Base-by-base conservation (phyloP, 1,140 invertebrate genomes). In the Sminthurinus signatus region DNA sequence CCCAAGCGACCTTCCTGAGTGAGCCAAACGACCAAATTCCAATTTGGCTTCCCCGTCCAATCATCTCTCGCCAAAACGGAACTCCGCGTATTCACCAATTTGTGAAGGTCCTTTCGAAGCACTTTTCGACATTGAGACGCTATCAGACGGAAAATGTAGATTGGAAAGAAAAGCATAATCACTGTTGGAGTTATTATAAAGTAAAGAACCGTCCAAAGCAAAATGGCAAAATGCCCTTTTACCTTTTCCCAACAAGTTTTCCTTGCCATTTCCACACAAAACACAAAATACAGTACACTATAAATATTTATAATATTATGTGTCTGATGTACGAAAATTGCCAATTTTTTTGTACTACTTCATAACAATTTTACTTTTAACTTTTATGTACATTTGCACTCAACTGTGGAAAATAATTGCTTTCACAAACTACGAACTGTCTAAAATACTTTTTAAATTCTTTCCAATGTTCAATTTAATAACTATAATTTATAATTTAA, bases 11-110 rank as follows among this genome's bases (percentile, higher is more conserved):
- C 66, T 56, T 71, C 70, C 21, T 46, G 55, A 12, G 64, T 65
- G 15, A 66, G 21, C 70, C 63, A 66, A 39, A 68, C 59, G 3
- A 62, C 48, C 0, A 68, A 36, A 56, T 63, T 68, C 63, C 66
- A 62, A 36, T 46, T 21, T 10, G 62, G 56, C 1, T 42, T 55
- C 21, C 28, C 36, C 21, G 44, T 27, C 21, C 28, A 63, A n/a
- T 60, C 50, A 23, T 60, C 60, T 19, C 48, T n/a, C 28, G 48
- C 21, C 3, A 63, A 31, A 52, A 65, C 27, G 1, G 55, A 50
- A 46, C 61, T 68, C 14, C 67, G 64, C 1, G 67, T 62, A 15
- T 60, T 43, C 0, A 69, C 39, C n/a, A 69, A 58, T 62, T 65
- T 66, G 25, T 60, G 29, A 5, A 69, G 44, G 46, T 69, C 68